Conservation (phyloP, 2,113 vertebrate genomes). For the Corapipo altera region DNA sequence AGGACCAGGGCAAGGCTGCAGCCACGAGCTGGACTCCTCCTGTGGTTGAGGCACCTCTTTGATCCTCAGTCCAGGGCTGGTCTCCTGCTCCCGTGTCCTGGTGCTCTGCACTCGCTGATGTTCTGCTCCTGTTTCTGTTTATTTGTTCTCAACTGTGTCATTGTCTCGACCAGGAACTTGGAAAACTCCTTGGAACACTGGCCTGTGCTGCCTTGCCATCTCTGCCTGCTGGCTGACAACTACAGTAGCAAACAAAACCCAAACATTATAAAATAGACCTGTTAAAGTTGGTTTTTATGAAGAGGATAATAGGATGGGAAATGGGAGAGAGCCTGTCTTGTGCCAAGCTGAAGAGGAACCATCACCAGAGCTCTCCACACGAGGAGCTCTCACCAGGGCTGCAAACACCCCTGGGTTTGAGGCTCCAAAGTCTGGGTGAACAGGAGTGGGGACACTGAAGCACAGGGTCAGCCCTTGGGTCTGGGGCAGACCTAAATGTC, state of each 20-base stretch:
- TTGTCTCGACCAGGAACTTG: conserved; percentile 64
- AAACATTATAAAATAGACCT: conserved; percentile 35
- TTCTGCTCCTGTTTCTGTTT: conserved; percentile 64
- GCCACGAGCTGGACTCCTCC: accelerated
- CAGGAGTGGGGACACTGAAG: neutral
- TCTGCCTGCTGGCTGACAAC: conserved; percentile 56
- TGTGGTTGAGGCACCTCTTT: neutral
- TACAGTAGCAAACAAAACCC: conserved; percentile 66
- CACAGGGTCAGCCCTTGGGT: accelerated
- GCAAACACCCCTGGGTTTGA: neutral
- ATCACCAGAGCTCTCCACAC: neutral
- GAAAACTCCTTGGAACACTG: conserved; percentile 31
- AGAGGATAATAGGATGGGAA: neutral
- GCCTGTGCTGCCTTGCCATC: conserved; percentile 61
- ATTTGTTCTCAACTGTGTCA: conserved; percentile 61
- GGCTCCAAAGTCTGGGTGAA: neutral
- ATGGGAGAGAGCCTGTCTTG: neutral
- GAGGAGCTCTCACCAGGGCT: conserved; percentile 15
- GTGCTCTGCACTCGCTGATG: neutral
- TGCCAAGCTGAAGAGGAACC: conserved; percentile 14
- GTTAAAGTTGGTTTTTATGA: conserved; percentile 36
- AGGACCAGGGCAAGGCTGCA: neutral
- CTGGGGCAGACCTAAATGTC: neutral
- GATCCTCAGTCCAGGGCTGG: neutral
- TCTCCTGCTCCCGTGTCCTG: neutral